Percentiles rank a stretch among this genome's conserved stretches.
Evolutionary conservation across 2,113 vertebrate species (phyloP).

Genomic region (Cephalopholis sonnerati): DNA sequence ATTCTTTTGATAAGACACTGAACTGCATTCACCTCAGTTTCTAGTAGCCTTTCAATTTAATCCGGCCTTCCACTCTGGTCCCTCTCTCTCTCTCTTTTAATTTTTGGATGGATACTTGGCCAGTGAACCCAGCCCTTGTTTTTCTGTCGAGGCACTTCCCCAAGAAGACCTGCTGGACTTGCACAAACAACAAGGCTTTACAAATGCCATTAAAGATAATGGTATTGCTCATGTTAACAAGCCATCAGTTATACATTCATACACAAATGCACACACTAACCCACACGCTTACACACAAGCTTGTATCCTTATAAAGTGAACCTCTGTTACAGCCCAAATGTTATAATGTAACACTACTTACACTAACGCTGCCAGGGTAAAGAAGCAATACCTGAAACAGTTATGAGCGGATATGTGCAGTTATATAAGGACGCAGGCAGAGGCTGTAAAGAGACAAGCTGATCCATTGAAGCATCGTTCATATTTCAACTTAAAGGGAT

Average conservation of each 20-base stretch:
- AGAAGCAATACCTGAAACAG: not conserved
- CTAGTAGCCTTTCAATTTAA: not conserved
- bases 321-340: not conserved
- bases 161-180: constrained; percentile 48
- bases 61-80: constrained; percentile 12
- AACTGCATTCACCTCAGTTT: not conserved
- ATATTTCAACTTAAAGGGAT: not conserved
- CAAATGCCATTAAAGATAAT: constrained; percentile 56
- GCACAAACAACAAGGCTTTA: constrained; percentile 55
- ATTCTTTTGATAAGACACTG: not conserved
- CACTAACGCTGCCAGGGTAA: not conserved
- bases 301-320: constrained; percentile 16
- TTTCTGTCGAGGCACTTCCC: constrained; percentile 22
- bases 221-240: constrained; percentile 52
- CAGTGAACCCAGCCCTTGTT: constrained; percentile 17
- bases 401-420: not conserved
- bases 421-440: not conserved
- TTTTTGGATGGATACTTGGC: constrained; percentile 57
- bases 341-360: not conserved
- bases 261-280: constrained; percentile 17
- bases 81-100: constrained; percentile 39
- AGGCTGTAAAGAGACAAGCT: not conserved
- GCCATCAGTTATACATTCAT: constrained; percentile 37
- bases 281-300: constrained; percentile 9
- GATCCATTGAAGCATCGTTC: not conserved